Conservation (phyloP, 2,113 vertebrate species). For the Prolemur simus region DNA sequence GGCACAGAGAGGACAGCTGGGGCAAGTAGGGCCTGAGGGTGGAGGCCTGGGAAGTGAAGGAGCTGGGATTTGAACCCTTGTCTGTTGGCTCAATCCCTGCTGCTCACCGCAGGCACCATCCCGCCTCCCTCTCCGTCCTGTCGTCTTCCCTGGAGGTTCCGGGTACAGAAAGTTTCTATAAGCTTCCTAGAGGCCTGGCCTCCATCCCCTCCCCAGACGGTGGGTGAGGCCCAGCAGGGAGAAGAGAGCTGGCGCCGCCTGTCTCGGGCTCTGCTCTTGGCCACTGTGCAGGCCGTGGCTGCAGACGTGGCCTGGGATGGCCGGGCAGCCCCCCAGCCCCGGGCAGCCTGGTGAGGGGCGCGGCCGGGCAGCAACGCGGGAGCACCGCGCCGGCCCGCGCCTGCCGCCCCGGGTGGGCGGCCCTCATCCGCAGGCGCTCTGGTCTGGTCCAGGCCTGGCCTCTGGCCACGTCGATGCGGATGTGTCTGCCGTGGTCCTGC, state of each 20-base stretch:
- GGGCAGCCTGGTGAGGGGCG: background rate
- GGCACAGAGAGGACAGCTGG: background rate
- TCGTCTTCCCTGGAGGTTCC: background rate
- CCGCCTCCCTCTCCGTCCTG: background rate
- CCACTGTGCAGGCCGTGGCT: background rate
- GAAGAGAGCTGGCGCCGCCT: accelerated
- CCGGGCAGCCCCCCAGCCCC: background rate
- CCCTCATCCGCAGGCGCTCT: too few species aligned
- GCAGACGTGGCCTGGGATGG: background rate
- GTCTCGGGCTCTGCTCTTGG: background rate
- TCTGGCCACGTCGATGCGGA: background rate
- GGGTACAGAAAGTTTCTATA: background rate
- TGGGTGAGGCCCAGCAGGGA: background rate
- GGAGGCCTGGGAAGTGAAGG: background rate
- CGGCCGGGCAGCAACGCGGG: too few species aligned
- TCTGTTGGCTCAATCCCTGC: accelerated
- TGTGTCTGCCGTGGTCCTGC: background rate
- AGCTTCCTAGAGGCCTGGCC: background rate
- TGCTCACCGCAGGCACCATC: too few species aligned
- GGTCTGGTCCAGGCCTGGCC: background rate
- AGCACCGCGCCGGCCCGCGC: too few species aligned
- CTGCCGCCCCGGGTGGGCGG: background rate
- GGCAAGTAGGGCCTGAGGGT: background rate
- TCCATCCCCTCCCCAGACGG: background rate
- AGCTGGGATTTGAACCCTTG: background rate